Conservation (phyloP, 1,140 invertebrate genomes). For the Nasonia giraulti region DNA sequence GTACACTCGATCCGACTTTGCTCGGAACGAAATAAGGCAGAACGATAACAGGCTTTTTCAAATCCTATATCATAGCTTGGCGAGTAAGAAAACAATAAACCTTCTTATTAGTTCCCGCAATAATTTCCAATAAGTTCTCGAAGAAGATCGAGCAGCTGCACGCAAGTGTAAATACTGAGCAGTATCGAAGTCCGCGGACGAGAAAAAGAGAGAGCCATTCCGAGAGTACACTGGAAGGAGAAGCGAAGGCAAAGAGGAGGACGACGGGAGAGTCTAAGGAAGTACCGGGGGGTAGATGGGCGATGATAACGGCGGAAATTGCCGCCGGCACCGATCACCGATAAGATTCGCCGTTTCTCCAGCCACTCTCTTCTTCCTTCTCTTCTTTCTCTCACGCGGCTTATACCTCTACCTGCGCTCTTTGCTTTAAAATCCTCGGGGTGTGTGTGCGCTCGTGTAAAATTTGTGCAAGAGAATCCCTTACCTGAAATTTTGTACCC, state of each 20-base stretch:
- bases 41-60: no score
- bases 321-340: constrained; percentile 37
- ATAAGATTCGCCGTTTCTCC: constrained; percentile 27
- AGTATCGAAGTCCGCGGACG: neutral
- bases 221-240: neutral
- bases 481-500: neutral
- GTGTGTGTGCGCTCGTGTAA: neutral
- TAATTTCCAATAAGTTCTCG: constrained; percentile 1
- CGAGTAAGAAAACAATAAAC: neutral
- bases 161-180: neutral
- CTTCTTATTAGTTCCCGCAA: constrained; percentile 7
- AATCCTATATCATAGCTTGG: neutral
- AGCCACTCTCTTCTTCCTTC: neutral
- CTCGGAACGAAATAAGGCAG: no score
- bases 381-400: neutral
- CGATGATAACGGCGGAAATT: constrained; percentile 45
- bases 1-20: no score
- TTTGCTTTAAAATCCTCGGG: neutral
- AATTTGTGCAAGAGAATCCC: neutral
- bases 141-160: neutral
- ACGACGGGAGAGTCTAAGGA: constrained; percentile 5
- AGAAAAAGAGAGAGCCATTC: constrained; percentile 21
- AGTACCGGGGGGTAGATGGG: constrained; percentile 33
- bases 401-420: neutral
- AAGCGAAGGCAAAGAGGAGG: neutral